Evolutionary conservation across 2,797 vertebrate genomes (phyloP).

Genomic region (Enteromius anoplus): DNA sequence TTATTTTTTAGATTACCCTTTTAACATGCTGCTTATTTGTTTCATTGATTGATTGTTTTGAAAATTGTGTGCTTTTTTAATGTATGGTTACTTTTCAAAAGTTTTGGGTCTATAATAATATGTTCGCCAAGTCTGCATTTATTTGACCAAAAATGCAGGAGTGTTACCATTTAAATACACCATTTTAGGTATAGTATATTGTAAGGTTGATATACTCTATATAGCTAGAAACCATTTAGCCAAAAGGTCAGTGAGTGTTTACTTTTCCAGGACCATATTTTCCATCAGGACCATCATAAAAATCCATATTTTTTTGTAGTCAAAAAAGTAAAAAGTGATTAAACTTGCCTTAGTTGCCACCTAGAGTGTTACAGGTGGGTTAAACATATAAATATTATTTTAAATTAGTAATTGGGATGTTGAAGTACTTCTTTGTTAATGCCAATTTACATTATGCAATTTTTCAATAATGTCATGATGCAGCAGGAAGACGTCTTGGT

Average conservation of each 20-base stretch:
- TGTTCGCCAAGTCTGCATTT: neutral
- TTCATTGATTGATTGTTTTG: neutral
- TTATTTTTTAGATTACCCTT: neutral
- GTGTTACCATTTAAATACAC: neutral
- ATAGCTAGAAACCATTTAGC: neutral
- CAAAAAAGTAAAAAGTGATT: neutral
- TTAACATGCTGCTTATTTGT: neutral
- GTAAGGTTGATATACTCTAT: neutral
- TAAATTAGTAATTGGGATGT: neutral
- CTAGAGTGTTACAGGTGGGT: neutral
- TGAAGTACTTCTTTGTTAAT: neutral
- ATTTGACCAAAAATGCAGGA: neutral
- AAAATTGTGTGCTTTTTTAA: neutral
- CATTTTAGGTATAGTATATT: neutral
- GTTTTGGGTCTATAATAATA: neutral
- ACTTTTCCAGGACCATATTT: neutral
- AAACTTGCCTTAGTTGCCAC: neutral
- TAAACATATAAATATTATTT: neutral
- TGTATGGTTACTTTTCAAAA: neutral
- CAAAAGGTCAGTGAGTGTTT: neutral
- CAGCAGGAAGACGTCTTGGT: neutral
- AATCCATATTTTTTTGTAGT: neutral
- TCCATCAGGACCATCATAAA: too few relatives aligned
- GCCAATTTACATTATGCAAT: neutral
- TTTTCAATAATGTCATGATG: neutral